phyloP scores from a whole-genome alignment of 2,797 vertebrate species.

The Xyrichtys novacula region DNA sequence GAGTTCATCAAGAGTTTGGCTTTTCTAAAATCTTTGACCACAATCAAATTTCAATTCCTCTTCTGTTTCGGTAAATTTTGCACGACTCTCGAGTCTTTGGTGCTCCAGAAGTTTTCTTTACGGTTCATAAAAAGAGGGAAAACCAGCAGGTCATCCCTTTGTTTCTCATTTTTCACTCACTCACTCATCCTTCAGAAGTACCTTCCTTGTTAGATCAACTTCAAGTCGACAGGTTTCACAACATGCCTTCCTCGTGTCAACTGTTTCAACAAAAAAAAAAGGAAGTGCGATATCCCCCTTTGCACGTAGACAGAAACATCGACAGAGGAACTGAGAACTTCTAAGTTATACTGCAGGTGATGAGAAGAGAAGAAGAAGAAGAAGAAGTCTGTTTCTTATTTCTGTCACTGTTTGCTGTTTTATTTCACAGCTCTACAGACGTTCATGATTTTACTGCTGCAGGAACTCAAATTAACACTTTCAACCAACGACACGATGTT shows the following conservation, averaged over 20 bases:
- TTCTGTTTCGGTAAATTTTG: background rate
- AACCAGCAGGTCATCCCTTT: background rate
- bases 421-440: slow-evolving; percentile 3
- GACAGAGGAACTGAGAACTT: slow-evolving; percentile 20
- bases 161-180: background rate
- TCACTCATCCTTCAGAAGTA: background rate
- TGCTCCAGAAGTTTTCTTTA: background rate
- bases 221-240: slow-evolving; percentile 40
- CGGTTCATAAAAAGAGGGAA: background rate
- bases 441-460: background rate
- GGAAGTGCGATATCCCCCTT: slow-evolving; percentile 47
- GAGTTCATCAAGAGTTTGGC: no score
- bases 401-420: background rate
- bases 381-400: no score
- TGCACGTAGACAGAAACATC: background rate
- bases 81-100: background rate
- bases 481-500: no score
- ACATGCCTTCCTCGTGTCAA: slow-evolving; percentile 16
- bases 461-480: background rate
- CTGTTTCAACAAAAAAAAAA: slow-evolving; percentile 38
- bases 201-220: background rate
- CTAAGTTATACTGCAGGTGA: background rate
- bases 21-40: no score
- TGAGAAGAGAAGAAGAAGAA: no score
- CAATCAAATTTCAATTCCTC: no score